Conservation (phyloP, 2,113 vertebrate genomes). For the Seriola dumerili region DNA sequence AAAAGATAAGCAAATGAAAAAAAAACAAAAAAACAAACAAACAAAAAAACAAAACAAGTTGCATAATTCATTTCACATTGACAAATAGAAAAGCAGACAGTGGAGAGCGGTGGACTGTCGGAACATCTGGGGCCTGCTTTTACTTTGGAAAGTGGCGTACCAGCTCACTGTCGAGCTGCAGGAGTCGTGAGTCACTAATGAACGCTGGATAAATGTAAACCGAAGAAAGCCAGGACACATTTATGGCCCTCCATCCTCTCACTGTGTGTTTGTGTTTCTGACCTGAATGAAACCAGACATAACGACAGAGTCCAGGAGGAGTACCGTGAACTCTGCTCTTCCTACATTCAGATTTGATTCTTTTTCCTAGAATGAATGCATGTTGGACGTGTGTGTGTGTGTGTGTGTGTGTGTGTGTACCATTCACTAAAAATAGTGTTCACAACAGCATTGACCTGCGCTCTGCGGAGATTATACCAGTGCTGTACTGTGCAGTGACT, state of each 20-base stretch:
- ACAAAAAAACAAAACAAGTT: conserved; percentile 43
- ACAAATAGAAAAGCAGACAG: conserved; percentile 74
- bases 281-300: conserved; percentile 70
- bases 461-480: conserved; percentile 56
- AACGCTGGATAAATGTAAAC: conserved; percentile 58
- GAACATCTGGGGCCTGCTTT: conserved; percentile 47
- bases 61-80: conserved; percentile 81
- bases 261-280: conserved; percentile 35
- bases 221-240: conserved; percentile 52
- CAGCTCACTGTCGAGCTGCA: conserved; percentile 3
- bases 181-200: conserved; percentile 35
- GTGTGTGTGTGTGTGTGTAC: not conserved
- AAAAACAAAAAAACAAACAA: not conserved
- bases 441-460: conserved; percentile 23
- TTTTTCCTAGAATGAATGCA: not conserved
- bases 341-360: not conserved
- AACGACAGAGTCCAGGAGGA: conserved; percentile 35
- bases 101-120: conserved; percentile 73
- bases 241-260: conserved; percentile 33
- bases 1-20: conserved; percentile 74
- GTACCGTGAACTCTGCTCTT: conserved; percentile 9
- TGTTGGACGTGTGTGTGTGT: not conserved
- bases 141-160: conserved; percentile 38
- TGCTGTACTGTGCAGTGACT: conserved; percentile 23
- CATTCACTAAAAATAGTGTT: conserved; percentile 40